These are phyloP conservation scores for Magallana gigas DNA, from an alignment of 1,140 invertebrate genomes.

Conservation along the genomic window DNA sequence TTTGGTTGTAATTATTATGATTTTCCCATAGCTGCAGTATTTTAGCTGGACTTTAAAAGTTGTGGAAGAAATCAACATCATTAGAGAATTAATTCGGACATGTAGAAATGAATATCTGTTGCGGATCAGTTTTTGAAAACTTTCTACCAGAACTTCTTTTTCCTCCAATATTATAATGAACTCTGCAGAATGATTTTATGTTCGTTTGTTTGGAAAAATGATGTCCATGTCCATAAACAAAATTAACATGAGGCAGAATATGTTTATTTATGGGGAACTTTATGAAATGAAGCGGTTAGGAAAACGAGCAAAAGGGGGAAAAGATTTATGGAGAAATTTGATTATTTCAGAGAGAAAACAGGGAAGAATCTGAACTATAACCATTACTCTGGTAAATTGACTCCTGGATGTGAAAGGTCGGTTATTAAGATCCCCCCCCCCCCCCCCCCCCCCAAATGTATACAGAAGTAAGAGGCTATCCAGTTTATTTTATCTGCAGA, in stretches of 20 bases:
- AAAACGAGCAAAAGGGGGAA: neutral
- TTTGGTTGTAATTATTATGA: neutral
- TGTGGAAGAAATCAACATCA: neutral
- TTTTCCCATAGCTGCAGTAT: neutral
- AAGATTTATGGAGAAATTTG: slow-evolving; percentile 22
- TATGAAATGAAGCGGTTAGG: slow-evolving; percentile 31
- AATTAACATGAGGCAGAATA: slow-evolving; percentile 9
- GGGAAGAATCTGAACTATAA: neutral
- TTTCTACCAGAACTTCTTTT: neutral
- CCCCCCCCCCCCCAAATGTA: neutral
- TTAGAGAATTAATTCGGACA: neutral
- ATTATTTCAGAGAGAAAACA: slow-evolving; percentile 14
- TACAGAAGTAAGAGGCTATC: neutral
- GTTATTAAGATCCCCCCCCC: slow-evolving; percentile 11
- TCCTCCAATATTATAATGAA: neutral
- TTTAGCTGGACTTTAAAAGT: neutral
- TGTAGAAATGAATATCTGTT: too few species aligned
- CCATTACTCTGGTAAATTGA: slow-evolving; percentile 3
- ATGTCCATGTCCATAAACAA: slow-evolving; percentile 25
- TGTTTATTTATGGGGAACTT: slow-evolving; percentile 25
- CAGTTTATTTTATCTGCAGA: slow-evolving; percentile 16
- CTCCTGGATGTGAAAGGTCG: slow-evolving; percentile 7
- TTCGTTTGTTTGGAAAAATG: neutral
- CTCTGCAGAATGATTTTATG: neutral
- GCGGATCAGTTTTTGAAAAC: neutral